These are phyloP conservation scores for Chinchilla lanigera DNA, from an alignment of 2,113 vertebrate species.

Conservation along the genomic window DNA sequence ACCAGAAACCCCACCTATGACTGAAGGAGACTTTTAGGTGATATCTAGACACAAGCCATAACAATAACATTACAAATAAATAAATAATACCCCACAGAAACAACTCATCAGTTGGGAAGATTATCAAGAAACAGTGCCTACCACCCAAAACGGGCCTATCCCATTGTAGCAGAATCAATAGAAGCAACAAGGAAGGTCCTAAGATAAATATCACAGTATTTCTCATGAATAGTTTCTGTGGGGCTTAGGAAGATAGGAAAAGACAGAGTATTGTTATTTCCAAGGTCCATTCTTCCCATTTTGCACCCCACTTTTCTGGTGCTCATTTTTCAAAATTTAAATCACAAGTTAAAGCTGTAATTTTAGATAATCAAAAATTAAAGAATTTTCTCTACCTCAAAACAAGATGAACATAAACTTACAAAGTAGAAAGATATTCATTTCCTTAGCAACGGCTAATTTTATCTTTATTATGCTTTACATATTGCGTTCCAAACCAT, in stretches of 20 bases:
- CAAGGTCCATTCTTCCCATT: not conserved
- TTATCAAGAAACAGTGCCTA: not conserved
- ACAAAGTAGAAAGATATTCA: not conserved
- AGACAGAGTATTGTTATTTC: not conserved
- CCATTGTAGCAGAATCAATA: not conserved
- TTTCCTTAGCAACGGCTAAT: constrained; percentile 10
- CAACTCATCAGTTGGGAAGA: not conserved
- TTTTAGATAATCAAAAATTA: not conserved
- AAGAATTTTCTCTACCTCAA: not conserved
- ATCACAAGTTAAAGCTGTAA: not conserved
- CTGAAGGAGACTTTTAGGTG: not conserved
- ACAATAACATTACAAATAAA: not conserved
- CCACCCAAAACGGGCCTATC: not conserved
- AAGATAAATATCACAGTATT: not conserved
- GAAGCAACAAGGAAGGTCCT: not conserved
- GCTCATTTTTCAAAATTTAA: not conserved
- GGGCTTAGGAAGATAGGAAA: not conserved
- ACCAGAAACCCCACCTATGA: not conserved
- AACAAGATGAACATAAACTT: not conserved
- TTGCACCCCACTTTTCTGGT: not conserved
- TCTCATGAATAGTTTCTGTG: not conserved
- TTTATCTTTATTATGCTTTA: constrained; percentile 25
- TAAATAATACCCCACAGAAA: not conserved
- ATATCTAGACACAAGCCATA: not conserved
- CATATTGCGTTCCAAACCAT: not conserved